Conservation (phyloP, 2,888 invertebrate species). For the Empis livida region DNA sequence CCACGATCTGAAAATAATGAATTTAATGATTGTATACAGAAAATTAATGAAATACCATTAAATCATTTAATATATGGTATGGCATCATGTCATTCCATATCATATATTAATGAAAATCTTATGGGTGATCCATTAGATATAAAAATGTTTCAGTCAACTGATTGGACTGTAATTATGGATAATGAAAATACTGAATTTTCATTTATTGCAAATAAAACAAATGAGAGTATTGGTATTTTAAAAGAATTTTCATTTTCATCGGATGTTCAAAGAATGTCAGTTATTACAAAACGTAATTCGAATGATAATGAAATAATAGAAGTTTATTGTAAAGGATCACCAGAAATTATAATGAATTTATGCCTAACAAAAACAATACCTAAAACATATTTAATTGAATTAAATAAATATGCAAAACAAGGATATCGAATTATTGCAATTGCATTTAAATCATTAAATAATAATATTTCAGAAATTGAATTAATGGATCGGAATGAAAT, state of each 20-base stretch:
- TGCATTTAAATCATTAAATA: constrained; percentile 54
- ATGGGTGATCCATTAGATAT: constrained; percentile 87
- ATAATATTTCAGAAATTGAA: constrained; percentile 54
- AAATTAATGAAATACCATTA: constrained; percentile 28
- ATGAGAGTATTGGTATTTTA: constrained; percentile 55
- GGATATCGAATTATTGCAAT: constrained; percentile 82
- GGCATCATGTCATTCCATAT: constrained; percentile 80
- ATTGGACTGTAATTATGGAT: constrained; percentile 44
- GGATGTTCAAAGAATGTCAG: constrained; percentile 70
- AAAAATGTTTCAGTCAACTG: constrained; percentile 82
- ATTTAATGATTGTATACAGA: constrained; percentile 27
- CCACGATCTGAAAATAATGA: constrained; percentile 37
- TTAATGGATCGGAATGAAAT: constrained; percentile 57
- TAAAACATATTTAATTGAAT: constrained; percentile 54
- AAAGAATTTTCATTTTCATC: constrained; percentile 77
- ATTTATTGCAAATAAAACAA: too few species aligned
- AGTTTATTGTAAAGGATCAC: constrained; percentile 77
- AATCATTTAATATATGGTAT: constrained; percentile 45
- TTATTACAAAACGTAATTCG: constrained; percentile 53
- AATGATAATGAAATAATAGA: constrained; percentile 52
- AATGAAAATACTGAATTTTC: too few species aligned
- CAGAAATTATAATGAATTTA: constrained; percentile 69
- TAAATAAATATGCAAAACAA: constrained; percentile 73
- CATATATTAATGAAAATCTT: constrained; percentile 67
- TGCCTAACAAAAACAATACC: constrained; percentile 57